Percentiles rank a stretch among this genome's conserved stretches.
phyloP scores from a whole-genome alignment of 2,797 vertebrate species.

The Propithecus perrieri region DNA sequence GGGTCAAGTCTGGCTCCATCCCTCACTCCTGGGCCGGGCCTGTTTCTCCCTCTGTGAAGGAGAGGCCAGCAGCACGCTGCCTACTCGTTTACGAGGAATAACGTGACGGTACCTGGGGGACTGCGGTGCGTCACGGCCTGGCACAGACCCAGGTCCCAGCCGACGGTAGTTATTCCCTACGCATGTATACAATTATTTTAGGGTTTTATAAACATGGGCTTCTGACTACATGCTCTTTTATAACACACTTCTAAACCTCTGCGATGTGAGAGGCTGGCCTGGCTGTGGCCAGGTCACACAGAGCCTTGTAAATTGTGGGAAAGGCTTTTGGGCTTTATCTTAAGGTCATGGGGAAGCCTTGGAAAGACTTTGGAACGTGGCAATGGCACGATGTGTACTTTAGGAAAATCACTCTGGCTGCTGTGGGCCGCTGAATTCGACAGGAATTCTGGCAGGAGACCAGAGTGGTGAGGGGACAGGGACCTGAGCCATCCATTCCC shows the following conservation, averaged over 20 bases:
- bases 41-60: background rate
- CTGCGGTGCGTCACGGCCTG: fast-evolving
- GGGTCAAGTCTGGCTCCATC: background rate
- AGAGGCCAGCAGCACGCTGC: fast-evolving
- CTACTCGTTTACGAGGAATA: background rate
- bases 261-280: background rate
- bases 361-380: background rate
- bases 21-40: background rate
- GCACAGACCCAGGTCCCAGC: background rate
- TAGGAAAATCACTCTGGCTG: background rate
- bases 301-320: background rate
- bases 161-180: background rate
- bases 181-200: background rate
- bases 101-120: fast-evolving
- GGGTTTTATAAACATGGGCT: background rate
- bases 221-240: background rate
- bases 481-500: too few species aligned
- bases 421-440: fast-evolving
- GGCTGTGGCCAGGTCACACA: background rate
- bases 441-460: background rate
- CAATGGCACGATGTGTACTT: background rate
- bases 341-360: constrained; percentile 20
- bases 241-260: background rate
- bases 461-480: background rate
- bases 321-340: background rate